phyloP scores from a whole-genome alignment of 2,113 vertebrate genomes.

The Sylvietta virens region DNA sequence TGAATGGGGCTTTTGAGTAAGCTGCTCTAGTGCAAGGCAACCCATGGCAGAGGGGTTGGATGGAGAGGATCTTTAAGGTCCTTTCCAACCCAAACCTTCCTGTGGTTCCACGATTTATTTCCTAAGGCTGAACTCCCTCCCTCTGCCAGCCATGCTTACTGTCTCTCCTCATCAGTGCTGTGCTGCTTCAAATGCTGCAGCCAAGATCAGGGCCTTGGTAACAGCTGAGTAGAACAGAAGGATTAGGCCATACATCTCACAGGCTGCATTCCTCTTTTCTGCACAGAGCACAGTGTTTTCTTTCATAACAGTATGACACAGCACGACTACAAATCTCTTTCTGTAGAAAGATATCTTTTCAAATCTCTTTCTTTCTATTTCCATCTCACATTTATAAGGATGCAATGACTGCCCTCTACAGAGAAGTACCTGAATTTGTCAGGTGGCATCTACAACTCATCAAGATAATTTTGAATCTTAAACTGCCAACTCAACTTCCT shows the following conservation, averaged over 20 bases:
- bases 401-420: neutral
- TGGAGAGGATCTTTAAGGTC: neutral
- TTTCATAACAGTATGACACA: neutral
- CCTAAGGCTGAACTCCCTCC: neutral
- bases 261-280: neutral
- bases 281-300: accelerated
- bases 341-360: neutral
- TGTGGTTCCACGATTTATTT: neutral
- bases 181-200: neutral
- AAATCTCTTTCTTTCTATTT: neutral
- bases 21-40: neutral
- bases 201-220: neutral
- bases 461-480: neutral
- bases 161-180: neutral
- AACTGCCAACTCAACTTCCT: neutral
- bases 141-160: neutral
- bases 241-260: neutral
- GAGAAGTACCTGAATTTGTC: neutral
- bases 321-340: neutral
- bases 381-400: neutral
- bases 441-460: neutral
- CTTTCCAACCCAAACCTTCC: neutral
- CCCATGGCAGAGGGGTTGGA: neutral
- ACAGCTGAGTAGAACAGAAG: neutral
- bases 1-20: neutral